Percentiles rank a stretch among this genome's conserved stretches.
Conservation (phyloP, 1,140 invertebrate species). For the Scylla paramamosain region DNA sequence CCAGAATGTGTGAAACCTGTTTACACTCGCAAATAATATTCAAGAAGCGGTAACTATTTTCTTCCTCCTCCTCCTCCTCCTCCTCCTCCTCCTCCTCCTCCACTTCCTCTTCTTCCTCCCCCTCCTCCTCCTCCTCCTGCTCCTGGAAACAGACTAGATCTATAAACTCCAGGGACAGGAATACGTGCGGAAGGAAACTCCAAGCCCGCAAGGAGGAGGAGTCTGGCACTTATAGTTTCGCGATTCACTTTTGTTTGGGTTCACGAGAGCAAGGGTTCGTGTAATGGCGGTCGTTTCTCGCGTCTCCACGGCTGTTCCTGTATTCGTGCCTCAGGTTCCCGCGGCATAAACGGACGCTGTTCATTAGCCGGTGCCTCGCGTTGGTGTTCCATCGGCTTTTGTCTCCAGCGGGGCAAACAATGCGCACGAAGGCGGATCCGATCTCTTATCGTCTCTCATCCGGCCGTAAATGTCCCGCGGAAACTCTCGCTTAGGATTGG, state of each 20-base stretch:
- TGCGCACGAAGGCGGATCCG: background rate
- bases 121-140: too few species aligned
- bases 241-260: background rate
- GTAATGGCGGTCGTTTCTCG: background rate
- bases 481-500: conserved; percentile 1
- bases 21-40: background rate
- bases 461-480: background rate
- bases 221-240: background rate
- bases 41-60: background rate
- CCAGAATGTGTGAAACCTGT: background rate
- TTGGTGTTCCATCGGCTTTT: background rate
- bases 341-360: background rate
- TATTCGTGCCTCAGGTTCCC: background rate
- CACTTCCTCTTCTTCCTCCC: too few species aligned
- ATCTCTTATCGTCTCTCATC: conserved; percentile 12
- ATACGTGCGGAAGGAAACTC: background rate
- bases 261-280: background rate
- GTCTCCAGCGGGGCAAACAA: background rate
- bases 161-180: background rate
- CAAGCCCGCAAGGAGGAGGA: background rate
- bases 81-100: background rate
- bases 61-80: background rate
- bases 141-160: background rate
- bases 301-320: background rate
- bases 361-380: background rate